These are phyloP conservation scores for Enoplolaimus lenunculus DNA, from an alignment of 2,888 invertebrate genomes.

Conservation along the genomic window DNA sequence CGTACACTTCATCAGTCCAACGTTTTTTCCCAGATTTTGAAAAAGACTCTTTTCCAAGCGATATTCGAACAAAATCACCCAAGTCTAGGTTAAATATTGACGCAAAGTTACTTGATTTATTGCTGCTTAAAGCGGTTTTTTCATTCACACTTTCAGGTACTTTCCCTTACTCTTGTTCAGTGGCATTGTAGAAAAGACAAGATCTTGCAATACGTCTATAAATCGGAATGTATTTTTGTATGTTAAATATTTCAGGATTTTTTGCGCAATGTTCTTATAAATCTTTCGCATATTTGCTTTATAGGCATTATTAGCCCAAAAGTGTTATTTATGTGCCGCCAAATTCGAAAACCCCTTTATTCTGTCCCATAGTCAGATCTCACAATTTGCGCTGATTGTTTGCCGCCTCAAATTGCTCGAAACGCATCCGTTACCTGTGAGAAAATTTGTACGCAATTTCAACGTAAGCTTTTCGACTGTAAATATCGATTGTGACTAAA, in stretches of 20 bases:
- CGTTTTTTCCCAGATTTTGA: conserved; percentile 1
- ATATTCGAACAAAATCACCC: no score
- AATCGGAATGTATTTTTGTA: neutral
- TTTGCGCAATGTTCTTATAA: neutral
- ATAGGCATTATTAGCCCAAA: neutral
- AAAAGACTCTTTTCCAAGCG: neutral
- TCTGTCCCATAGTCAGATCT: neutral
- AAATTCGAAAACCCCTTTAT: neutral
- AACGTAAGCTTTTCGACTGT: neutral
- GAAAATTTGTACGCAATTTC: neutral
- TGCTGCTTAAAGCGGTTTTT: no score
- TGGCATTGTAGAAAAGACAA: no score
- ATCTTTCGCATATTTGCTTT: no score
- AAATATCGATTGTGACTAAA: neutral
- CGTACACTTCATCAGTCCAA: neutral
- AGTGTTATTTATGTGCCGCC: neutral
- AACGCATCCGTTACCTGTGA: neutral
- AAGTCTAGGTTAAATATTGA: no score
- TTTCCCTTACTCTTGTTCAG: no score
- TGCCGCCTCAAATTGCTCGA: neutral
- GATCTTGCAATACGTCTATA: neutral
- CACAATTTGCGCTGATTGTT: neutral
- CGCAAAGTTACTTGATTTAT: no score
- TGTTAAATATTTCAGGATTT: neutral
- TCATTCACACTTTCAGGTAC: no score